These are phyloP conservation scores for Drosophila putrida DNA, from an alignment of 2,888 invertebrate species.

Conservation along the genomic window DNA sequence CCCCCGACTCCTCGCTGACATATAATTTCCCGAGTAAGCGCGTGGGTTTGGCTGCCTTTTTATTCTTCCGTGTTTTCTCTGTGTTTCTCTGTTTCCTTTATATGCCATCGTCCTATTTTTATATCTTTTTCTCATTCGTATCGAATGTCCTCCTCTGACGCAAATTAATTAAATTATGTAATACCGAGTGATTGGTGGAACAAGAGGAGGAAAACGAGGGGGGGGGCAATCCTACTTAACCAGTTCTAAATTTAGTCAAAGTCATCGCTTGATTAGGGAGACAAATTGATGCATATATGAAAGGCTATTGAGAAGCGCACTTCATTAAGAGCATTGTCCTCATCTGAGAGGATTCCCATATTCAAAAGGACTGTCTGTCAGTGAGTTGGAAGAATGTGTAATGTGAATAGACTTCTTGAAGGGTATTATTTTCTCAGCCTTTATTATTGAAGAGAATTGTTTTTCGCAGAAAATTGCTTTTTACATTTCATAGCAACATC, in stretches of 20 bases:
- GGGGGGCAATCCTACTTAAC: constrained; percentile 27
- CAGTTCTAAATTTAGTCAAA: constrained; percentile 55
- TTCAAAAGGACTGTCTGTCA: background rate
- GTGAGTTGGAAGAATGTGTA: background rate
- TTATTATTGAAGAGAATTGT: background rate
- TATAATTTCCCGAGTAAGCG: constrained; percentile 30
- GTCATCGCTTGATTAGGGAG: constrained; percentile 15
- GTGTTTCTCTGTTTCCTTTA: constrained; percentile 3
- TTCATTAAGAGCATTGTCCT: constrained; percentile 20
- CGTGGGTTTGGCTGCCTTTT: constrained; percentile 26
- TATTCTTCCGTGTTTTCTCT: constrained; percentile 15
- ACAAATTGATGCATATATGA: constrained; percentile 14
- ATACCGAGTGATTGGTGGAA: constrained; percentile 3
- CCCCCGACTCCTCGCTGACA: background rate
- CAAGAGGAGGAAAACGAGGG: background rate
- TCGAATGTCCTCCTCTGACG: constrained; percentile 78
- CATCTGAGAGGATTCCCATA: constrained; percentile 4
- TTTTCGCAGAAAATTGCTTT: background rate
- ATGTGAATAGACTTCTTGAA: background rate
- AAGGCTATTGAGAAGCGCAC: constrained; percentile 14
- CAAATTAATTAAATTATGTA: constrained; percentile 77
- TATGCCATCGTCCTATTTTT: constrained; percentile 45
- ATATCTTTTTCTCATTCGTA: constrained; percentile 53
- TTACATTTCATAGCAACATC: background rate
- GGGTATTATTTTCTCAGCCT: background rate